These are phyloP conservation scores for Pteromalus puparum DNA, from an alignment of 1,140 invertebrate genomes.

Conservation along the genomic window DNA sequence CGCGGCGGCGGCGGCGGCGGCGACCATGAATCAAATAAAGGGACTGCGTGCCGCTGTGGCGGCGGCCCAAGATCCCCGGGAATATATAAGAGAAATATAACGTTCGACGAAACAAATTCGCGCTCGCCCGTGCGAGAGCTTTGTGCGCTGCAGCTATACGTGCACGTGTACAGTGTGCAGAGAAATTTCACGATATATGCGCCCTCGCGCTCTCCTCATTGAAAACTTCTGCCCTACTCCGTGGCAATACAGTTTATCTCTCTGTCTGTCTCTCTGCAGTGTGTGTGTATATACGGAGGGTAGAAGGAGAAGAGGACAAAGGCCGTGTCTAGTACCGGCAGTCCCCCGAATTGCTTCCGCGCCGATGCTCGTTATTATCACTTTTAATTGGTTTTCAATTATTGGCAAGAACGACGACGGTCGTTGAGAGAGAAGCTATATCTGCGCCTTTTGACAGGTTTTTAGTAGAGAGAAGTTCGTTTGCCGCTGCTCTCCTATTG, in stretches of 20 bases:
- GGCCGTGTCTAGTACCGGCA: background rate
- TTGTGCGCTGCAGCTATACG: background rate
- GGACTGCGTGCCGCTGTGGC: background rate
- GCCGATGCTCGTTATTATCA: background rate
- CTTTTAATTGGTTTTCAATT: slow-evolving; percentile 5
- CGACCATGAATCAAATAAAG: background rate
- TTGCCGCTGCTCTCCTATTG: background rate
- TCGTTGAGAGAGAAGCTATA: too few species aligned
- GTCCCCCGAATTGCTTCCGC: background rate
- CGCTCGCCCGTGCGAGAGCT: background rate
- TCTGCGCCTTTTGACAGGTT: background rate
- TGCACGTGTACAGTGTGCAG: too few species aligned
- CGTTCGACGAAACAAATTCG: background rate
- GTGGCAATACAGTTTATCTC: too few species aligned
- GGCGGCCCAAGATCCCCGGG: background rate
- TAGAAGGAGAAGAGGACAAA: background rate
- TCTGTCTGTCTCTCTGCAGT: background rate
- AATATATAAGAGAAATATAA: background rate
- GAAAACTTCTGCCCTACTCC: background rate
- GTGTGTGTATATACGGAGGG: background rate
- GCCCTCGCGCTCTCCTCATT: background rate
- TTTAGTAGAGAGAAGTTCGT: background rate
- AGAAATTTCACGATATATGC: background rate
- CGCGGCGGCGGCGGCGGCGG: too few species aligned
- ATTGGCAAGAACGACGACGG: background rate